Evolutionary conservation across 2,113 vertebrate genomes (phyloP), one percentile per base, ranked within the genome.

Genomic region (Elephas maximus): DNA sequence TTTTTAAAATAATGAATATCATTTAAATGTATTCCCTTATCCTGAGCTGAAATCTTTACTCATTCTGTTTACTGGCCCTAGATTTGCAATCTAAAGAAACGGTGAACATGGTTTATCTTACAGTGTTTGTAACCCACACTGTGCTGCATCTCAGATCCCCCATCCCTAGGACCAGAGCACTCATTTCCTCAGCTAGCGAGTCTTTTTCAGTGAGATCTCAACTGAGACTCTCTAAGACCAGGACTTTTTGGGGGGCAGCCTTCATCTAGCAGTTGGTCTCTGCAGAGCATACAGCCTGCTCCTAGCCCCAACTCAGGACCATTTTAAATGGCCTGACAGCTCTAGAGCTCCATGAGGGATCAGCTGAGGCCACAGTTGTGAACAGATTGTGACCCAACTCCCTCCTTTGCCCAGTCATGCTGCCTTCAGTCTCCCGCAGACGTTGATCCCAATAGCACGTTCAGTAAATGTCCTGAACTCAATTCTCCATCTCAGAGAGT

Each of bases 121-220:
- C 17, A 45, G 3, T 85, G 1, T 79, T 85, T 10, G 2, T 10
- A 65, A 21, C 8, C 6, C 28, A 76, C 30, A 15, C 30, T 48
- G 2, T 33, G 0, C 4, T 44, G 1, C 14, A 62, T 0, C 20
- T 74, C 24, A 74, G 2, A 26, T 37, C 11, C 17, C 63, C 5
- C 9, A 80, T 41, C 9, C 12, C 2, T 1, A 45, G 26, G 5
- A 77, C 6, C 3, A 79, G n/a, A n/a, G 71, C 14, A 12, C 33
- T 51, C 21, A 81, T 74, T 74, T 23, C 20, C 14, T 51, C 60
- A n/a, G 10, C 7, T 90, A 18, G 28, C 41, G 51, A 81, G 15
- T 28, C 10, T 26, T 45, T 90, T 30, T 44, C 48, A 17, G 1
- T 60, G 23, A 44, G 8, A 44, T 20, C 33, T 37, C 62, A 69